Evolutionary conservation across 2,113 vertebrate genomes (phyloP).

Genomic region (Rhinichthys klamathensis): DNA sequence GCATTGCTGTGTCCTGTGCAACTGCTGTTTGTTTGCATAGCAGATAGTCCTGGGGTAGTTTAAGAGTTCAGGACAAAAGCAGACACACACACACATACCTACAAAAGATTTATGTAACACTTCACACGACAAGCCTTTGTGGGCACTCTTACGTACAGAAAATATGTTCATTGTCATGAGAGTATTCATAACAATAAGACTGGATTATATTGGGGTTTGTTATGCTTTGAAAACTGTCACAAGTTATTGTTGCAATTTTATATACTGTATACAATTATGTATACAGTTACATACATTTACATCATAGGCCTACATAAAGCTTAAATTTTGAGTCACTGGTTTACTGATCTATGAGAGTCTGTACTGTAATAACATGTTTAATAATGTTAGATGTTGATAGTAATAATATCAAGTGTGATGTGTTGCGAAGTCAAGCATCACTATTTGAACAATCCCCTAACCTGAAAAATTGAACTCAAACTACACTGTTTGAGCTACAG

Average conservation of each 20-base stretch:
- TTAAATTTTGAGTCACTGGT: not conserved
- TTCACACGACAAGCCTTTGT: not conserved
- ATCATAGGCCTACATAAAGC: not conserved
- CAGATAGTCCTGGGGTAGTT: slow-evolving; percentile 51
- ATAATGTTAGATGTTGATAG: not conserved
- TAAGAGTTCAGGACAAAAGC: slow-evolving; percentile 65
- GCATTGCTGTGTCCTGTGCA: slow-evolving; percentile 63
- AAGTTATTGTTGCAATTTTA: not conserved
- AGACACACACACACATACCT: slow-evolving; percentile 58
- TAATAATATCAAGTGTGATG: not conserved
- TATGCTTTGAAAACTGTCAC: not conserved
- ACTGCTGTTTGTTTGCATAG: slow-evolving; percentile 70
- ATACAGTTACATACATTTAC: not conserved
- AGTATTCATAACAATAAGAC: not conserved
- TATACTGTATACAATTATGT: no score
- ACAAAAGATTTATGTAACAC: slow-evolving; percentile 66
- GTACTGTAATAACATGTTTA: not conserved
- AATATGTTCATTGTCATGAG: not conserved
- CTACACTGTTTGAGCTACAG: not conserved
- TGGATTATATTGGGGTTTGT: not conserved
- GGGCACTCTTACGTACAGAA: not conserved
- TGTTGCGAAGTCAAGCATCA: not conserved
- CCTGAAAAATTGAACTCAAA: not conserved
- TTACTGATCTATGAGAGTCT: not conserved
- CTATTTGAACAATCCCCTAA: not conserved